These are phyloP conservation scores for Galeopsomyia nigrocyanea DNA, from an alignment of 2,888 invertebrate species.

Conservation along the genomic window DNA sequence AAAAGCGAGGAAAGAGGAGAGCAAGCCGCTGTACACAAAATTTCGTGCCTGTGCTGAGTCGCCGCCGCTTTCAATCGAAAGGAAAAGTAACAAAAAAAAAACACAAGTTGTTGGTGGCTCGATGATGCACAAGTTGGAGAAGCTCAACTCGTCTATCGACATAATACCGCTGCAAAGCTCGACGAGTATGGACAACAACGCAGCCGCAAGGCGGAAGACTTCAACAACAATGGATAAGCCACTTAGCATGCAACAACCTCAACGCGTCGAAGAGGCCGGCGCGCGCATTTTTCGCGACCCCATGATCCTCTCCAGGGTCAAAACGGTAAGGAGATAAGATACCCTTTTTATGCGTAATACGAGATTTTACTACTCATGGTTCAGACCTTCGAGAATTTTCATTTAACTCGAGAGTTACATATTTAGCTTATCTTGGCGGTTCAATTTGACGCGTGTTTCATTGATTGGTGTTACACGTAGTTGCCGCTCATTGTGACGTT, in stretches of 20 bases:
- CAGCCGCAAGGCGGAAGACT: constrained; percentile 37
- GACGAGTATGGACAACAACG: constrained; percentile 53
- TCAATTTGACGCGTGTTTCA: too few species aligned
- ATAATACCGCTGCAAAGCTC: constrained; percentile 66
- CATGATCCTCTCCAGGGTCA: constrained; percentile 70
- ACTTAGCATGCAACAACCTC: constrained; percentile 24
- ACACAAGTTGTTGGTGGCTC: too few species aligned
- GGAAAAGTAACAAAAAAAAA: too few species aligned
- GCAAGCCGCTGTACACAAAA: neutral
- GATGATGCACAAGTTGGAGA: constrained; percentile 62
- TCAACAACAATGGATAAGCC: constrained; percentile 48
- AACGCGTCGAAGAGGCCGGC: constrained; percentile 26
- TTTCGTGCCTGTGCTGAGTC: too few species aligned
- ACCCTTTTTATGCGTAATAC: too few species aligned
- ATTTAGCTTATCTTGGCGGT: too few species aligned
- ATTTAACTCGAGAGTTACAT: too few species aligned
- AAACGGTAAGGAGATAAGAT: constrained; percentile 65
- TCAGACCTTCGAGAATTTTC: too few species aligned
- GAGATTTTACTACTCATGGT: too few species aligned
- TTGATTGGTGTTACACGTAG: too few species aligned
- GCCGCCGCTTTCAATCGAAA: too few species aligned
- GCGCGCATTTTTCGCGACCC: constrained; percentile 64
- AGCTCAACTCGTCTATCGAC: constrained; percentile 65
- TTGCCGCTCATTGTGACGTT: too few species aligned
- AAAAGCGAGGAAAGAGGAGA: neutral